Evolutionary conservation across 2,797 vertebrate species (phyloP).

Genomic region (Tolypeutes matacus): DNA sequence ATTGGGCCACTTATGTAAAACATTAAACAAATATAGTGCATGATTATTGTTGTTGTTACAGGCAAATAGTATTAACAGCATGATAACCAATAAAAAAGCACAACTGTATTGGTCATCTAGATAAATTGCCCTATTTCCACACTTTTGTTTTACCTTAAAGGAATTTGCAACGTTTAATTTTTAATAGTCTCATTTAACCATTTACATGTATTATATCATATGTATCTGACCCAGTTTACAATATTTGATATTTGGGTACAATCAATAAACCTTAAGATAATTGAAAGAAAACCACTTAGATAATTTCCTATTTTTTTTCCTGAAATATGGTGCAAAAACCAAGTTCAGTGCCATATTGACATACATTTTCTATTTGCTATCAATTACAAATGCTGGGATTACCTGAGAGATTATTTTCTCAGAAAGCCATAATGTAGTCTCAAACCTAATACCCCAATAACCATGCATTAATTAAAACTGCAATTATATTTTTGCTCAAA

Average conservation of each 20-base stretch:
- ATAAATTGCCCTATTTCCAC: neutral
- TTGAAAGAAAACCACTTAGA: neutral
- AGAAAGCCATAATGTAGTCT: conserved; percentile 88
- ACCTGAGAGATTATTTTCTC: conserved; percentile 86
- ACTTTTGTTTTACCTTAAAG: conserved; percentile 21
- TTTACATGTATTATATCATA: neutral
- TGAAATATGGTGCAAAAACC: neutral
- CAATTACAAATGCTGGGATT: conserved; percentile 86
- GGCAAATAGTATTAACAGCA: neutral
- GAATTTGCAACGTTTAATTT: conserved; percentile 6
- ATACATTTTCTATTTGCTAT: conserved; percentile 75
- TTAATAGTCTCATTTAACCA: conserved; percentile 24
- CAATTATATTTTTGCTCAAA: conserved; percentile 91
- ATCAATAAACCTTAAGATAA: neutral
- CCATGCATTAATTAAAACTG: conserved; percentile 90
- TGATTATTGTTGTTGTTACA: neutral
- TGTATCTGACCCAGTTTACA: neutral
- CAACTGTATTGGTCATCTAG: conserved; percentile 28
- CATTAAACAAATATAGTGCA: neutral
- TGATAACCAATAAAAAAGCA: conserved; percentile 16
- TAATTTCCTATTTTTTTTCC: neutral
- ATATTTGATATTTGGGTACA: conserved; percentile 23
- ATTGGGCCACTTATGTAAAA: neutral
- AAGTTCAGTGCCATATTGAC: conserved; percentile 49
- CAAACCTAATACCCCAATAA: conserved; percentile 88